Conservation (phyloP, 2,797 vertebrate genomes). For the Sardinella longiceps region DNA sequence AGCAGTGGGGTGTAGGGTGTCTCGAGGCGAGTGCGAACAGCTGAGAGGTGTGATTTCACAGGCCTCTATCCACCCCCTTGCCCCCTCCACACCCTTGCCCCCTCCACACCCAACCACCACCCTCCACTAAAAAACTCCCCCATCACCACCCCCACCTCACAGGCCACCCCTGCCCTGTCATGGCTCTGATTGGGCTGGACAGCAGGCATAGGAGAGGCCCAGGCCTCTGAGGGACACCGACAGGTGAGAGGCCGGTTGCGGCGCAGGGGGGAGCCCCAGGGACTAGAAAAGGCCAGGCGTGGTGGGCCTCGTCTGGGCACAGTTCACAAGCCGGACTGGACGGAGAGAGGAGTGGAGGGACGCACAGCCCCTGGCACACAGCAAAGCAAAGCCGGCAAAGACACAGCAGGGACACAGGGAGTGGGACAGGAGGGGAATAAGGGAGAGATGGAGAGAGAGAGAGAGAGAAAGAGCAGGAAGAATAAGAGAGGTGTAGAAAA, state of each 20-base stretch:
- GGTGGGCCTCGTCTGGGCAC: slow-evolving; percentile 72
- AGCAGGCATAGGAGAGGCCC: slow-evolving; percentile 86
- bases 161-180: slow-evolving; percentile 81
- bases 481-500: slow-evolving; percentile 39
- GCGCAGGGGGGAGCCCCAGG: slow-evolving; percentile 74
- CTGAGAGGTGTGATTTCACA: slow-evolving; percentile 94
- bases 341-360: slow-evolving; percentile 67
- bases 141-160: not conserved
- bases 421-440: slow-evolving; percentile 40
- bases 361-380: not conserved
- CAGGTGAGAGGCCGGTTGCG: slow-evolving; percentile 83
- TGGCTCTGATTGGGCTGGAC: slow-evolving; percentile 92
- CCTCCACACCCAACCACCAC: not conserved
- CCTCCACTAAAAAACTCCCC: not conserved
- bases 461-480: not conserved
- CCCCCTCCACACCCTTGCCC: slow-evolving; percentile 54
- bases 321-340: slow-evolving; percentile 61
- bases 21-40: slow-evolving; percentile 85
- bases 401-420: slow-evolving; percentile 34
- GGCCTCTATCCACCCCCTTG: slow-evolving; percentile 69
- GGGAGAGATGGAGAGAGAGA: not conserved
- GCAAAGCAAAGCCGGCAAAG: not conserved
- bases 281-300: slow-evolving; percentile 78
- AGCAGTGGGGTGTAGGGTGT: slow-evolving; percentile 78
- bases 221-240: slow-evolving; percentile 91